Evolutionary conservation across 2,888 invertebrate species (phyloP), one percentile per base, ranked within the genome.

Genomic region (Pyralis farinalis): DNA sequence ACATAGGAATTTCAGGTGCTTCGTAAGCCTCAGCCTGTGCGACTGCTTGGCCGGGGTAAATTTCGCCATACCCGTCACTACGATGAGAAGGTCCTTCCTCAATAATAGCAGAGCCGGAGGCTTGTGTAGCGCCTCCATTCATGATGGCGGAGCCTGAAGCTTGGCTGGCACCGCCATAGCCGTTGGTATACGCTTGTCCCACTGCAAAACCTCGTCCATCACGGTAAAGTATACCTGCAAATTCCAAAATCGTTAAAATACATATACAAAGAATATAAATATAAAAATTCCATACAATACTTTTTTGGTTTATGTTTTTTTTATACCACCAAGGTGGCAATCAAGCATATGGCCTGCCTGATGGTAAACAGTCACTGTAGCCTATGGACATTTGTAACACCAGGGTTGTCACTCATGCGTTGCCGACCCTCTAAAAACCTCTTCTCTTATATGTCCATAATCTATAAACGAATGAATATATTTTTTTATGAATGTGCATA

Each of bases 141-240:
- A 57, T 61, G n/a, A 64, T 57, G 1, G 83, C 82, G 11, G 72
- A 54, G 16, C 73, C 71, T 6, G 60, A 63, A 1, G 82, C 83
- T 35, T 59, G 58, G 47, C 61, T 70, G 5, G 55, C 37, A 7
- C 72, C 76, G 9, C 64, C 65, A 27, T 64, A 46, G 47, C 57
- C 69, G 51, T 55, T 66, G 52, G 63, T 74, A 60, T 63, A 66
- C 9, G 73, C 83, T 35, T 76, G 64, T 12, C 81, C 75, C 11
- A 66, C 46, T 16, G 80, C 66, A 51, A 68, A 79, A 40, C 71
- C 63, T 8, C 86, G 84, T 58, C 75, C 76, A 56, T 76, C 71
- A 63, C 86, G 86, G 65, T 62, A 71, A 27, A 68, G 12, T 30
- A 68, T 58, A 58, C 71, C 84, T 85, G 58, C 0, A 38, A 49